phyloP scores from a whole-genome alignment of 1,140 invertebrate species.

The Brachionus manjavacas region DNA sequence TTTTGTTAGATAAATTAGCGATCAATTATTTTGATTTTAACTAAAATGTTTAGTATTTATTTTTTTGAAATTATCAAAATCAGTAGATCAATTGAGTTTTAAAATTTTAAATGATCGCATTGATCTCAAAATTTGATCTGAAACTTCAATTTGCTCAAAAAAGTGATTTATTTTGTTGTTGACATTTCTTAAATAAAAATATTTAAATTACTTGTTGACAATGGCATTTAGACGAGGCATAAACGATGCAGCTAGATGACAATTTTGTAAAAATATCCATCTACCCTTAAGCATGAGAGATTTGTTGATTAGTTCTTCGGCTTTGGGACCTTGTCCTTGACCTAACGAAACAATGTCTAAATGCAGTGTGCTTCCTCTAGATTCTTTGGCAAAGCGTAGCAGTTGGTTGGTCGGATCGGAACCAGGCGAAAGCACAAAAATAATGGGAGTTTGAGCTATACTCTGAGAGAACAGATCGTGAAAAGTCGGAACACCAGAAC shows the following conservation, averaged over 20 bases:
- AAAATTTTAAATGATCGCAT: no score
- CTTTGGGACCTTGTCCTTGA: constrained; percentile 58
- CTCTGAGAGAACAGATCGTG: constrained; percentile 52
- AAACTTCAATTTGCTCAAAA: no score
- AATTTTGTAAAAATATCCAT: constrained; percentile 74
- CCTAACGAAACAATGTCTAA: constrained; percentile 57
- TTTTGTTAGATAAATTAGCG: no score
- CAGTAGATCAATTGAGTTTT: no score
- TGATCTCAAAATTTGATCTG: no score
- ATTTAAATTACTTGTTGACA: constrained; percentile 27
- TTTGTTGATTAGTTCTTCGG: constrained; percentile 57
- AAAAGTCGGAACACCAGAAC: constrained; percentile 46
- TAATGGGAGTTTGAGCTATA: constrained; percentile 52
- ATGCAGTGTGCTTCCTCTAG: constrained; percentile 52
- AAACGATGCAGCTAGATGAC: constrained; percentile 69
- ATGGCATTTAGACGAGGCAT: constrained; percentile 52
- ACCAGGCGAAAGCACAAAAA: constrained; percentile 55
- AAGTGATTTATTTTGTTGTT: no score
- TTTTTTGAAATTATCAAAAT: no score
- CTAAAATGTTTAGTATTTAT: no score
- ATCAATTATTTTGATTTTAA: no score
- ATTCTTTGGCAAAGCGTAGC: constrained; percentile 54
- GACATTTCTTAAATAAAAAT: no score
- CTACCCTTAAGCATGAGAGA: constrained; percentile 53
- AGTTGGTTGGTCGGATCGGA: constrained; percentile 54